phyloP scores from a whole-genome alignment of 2,888 invertebrate species.

The Coelopa pilipes region DNA sequence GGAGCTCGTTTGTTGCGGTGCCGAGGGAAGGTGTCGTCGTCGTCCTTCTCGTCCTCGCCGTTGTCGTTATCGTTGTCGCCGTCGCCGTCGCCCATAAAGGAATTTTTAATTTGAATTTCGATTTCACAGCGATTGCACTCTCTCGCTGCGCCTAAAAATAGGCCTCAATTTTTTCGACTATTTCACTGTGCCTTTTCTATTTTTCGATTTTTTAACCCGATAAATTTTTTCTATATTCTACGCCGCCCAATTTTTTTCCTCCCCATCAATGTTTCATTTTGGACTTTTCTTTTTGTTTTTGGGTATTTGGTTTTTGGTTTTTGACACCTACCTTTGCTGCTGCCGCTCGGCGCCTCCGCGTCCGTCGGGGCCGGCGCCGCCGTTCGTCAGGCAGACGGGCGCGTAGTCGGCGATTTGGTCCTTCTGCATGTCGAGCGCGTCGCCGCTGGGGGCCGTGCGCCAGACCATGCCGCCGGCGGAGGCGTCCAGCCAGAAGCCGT shows the following conservation, averaged over 20 bases:
- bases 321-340: constrained; percentile 60
- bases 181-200: constrained; percentile 16
- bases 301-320: constrained; percentile 35
- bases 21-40: not conserved
- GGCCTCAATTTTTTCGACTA: constrained; percentile 10
- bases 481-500: constrained; percentile 67
- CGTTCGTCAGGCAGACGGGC: constrained; percentile 62
- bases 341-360: constrained; percentile 54
- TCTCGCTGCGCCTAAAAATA: constrained; percentile 25
- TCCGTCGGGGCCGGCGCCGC: constrained; percentile 44
- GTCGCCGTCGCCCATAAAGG: not conserved
- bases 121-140: constrained; percentile 33
- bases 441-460: constrained; percentile 63
- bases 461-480: constrained; percentile 66
- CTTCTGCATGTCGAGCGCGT: constrained; percentile 65
- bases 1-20: not conserved
- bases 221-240: not conserved
- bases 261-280: not conserved
- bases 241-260: not conserved
- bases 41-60: not conserved
- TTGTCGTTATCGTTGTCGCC: not conserved
- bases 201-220: not conserved
- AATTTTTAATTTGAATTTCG: constrained; percentile 32
- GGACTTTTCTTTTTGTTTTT: constrained; percentile 10
- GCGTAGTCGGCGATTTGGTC: constrained; percentile 68